These are phyloP conservation scores for Parus major DNA, from an alignment of 2,113 vertebrate species.

Conservation along the genomic window DNA sequence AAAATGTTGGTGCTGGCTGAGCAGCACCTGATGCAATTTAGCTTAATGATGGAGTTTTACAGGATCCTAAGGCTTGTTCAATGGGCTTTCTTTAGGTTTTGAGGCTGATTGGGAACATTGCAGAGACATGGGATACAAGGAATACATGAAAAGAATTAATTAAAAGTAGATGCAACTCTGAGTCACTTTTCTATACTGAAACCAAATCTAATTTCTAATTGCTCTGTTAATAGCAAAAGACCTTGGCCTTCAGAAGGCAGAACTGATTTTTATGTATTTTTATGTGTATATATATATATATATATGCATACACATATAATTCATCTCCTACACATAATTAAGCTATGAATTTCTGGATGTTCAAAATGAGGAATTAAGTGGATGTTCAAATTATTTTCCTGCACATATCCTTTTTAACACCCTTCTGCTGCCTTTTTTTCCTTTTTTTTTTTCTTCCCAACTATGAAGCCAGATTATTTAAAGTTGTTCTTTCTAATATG, in stretches of 20 bases:
- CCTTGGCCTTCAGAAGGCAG: slow-evolving; percentile 46
- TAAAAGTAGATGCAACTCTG: slow-evolving; percentile 52
- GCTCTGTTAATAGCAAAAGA: slow-evolving; percentile 55
- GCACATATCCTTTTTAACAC: background rate
- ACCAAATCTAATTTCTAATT: slow-evolving; percentile 62
- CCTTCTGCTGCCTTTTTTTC: background rate
- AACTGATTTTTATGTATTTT: background rate
- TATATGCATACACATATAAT: background rate
- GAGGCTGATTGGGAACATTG: slow-evolving; percentile 31
- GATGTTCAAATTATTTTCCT: slow-evolving; percentile 3
- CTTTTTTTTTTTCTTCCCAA: slow-evolving; percentile 29
- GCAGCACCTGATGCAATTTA: slow-evolving; percentile 5
- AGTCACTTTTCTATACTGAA: slow-evolving; percentile 26
- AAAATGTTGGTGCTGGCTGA: slow-evolving; percentile 21
- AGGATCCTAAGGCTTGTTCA: background rate
- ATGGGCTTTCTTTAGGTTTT: slow-evolving; percentile 28
- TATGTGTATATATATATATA: background rate
- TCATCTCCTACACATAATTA: slow-evolving; percentile 55
- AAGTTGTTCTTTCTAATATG: slow-evolving; percentile 11
- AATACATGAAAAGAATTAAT: slow-evolving; percentile 31
- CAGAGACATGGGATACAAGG: slow-evolving; percentile 31
- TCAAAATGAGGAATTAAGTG: slow-evolving; percentile 30
- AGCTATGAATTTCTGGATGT: slow-evolving; percentile 44
- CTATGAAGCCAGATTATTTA: slow-evolving; percentile 54
- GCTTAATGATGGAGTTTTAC: slow-evolving; percentile 4